Base-by-base conservation (phyloP, 2,797 vertebrate genomes). In the Cynodonichthys magdalenae region DNA sequence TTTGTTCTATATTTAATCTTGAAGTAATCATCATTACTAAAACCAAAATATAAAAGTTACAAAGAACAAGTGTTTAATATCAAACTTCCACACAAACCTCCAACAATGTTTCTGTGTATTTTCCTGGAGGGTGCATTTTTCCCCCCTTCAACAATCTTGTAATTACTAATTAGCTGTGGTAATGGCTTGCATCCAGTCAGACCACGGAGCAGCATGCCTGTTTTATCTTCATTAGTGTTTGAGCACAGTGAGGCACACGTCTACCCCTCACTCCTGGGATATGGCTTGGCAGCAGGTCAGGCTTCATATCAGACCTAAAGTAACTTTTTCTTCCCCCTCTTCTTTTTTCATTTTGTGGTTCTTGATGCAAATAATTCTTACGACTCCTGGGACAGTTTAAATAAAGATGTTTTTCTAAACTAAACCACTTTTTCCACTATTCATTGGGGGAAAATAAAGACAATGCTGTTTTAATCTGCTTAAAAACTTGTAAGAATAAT, bases 191-290 rank as follows among this genome's bases (percentile, higher is more conserved):
- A 78, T 86, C 75, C 79, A 86, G 72, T 61, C 79, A 65, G 70
- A 69, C 44, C 63, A 48, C 53, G 15, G 72, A 56, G 69, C 79
- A 75, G 75, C 63, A 8, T 66, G 83, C 66, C 77, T 82, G 79
- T 82, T 89, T 87, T 65, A 81, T 90, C 86, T 87, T 89, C 82
- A 90, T 92, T 84, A 89, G 76, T 63, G 71, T 76, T 71, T 54
- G 61, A 52, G 60, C 51, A 79, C 72, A 63, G 53, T 1, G 54
- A 67, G 65, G 54, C 74, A 69, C 68, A 71, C 76, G 84, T 80
- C 79, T 77, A 80, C 80, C 76, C 60, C 28, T 53, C 52, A 69
- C 81, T 75, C 79, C 54, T 65, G 84, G 86, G 87, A 88, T 63
- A 66, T 77, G 58, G 66, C 67, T 82, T 81, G 77, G 82, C 81